phyloP scores from a whole-genome alignment of 1,140 invertebrate species.

The Coelopa frigida region DNA sequence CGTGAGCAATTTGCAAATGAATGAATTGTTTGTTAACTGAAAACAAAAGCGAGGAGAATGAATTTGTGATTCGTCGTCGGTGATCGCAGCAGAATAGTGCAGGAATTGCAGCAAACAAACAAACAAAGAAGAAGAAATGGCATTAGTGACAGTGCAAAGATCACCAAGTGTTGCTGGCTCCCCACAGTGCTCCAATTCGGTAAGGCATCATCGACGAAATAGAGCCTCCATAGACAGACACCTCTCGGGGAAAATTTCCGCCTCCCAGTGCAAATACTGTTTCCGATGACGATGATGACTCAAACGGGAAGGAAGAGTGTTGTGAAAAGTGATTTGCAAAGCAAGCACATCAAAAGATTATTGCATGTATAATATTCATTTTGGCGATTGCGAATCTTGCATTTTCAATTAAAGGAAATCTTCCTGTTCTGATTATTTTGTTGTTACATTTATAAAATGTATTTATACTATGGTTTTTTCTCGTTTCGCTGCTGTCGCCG shows the following conservation, averaged over 20 bases:
- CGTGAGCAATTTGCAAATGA: too few relatives aligned
- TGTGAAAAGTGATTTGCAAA: neutral
- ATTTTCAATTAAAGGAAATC: too few relatives aligned
- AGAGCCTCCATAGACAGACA: neutral
- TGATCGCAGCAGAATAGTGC: conserved; percentile 6
- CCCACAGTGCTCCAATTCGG: conserved; percentile 53
- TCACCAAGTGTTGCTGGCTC: conserved; percentile 61
- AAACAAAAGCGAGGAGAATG: conserved; percentile 10
- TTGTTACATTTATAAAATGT: neutral
- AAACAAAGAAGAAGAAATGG: conserved; percentile 51
- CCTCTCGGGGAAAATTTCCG: neutral
- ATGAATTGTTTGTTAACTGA: neutral
- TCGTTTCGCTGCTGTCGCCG: conserved; percentile 1
- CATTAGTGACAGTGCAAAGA: conserved; percentile 62
- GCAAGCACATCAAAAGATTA: neutral
- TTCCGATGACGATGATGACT: conserved; percentile 1
- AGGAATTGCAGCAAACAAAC: conserved; percentile 2
- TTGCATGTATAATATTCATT: neutral
- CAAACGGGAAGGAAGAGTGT: neutral
- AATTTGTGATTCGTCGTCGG: conserved; percentile 13
- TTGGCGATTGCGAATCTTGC: too few relatives aligned
- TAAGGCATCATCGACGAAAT: conserved; percentile 21
- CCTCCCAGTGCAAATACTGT: conserved; percentile 27
- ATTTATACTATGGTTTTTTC: conserved; percentile 5
- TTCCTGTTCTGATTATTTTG: neutral